Evolutionary conservation across 2,888 invertebrate genomes (phyloP), one percentile per base, ranked within the genome.

Genomic region (Microchrysa polita): DNA sequence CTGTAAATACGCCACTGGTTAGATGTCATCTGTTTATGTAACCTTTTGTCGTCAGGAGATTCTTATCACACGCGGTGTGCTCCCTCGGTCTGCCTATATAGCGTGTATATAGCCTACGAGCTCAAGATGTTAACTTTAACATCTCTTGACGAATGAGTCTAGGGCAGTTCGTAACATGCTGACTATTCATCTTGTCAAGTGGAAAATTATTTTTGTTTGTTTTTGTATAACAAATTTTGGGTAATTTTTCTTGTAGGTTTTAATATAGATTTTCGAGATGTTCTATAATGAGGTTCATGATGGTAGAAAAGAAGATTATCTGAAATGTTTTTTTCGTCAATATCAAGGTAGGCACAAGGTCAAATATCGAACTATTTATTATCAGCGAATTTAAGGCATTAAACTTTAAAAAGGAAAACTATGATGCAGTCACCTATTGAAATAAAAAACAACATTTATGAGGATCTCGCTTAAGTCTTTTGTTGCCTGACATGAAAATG

Each of bases 1-100:
- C n/a, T n/a, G n/a, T n/a, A n/a, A n/a, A n/a, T n/a, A n/a, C n/a
- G n/a, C n/a, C n/a, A n/a, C n/a, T n/a, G 40, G 10, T 9, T 14
- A 23, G 59, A 59, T 22, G 16, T 72, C 72, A 72, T 57, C 63
- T 74, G 74, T 74, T 74, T 74, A 72, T 72, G 74, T 67, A 71
- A 53, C 72, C 60, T 57, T 34, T 52, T 67, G 59, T n/a, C n/a
- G n/a, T 59, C 2, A 63, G 23, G 74, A 74, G 73, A 73, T 72
- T 67, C 73, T 74, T 73, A 73, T 73, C 72, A 34, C 27, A 7
- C 27, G 27, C 27, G 27, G 2, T 34, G 27, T 7, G 67, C n/a
- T 67, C 18, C 34, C 61, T 61, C n/a, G n/a, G n/a, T n/a, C n/a
- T n/a, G n/a, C n/a, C n/a, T n/a, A n/a, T n/a, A n/a, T n/a, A n/a